Evolutionary conservation across 2,888 invertebrate species (phyloP).

Genomic region (Cinara cedri): DNA sequence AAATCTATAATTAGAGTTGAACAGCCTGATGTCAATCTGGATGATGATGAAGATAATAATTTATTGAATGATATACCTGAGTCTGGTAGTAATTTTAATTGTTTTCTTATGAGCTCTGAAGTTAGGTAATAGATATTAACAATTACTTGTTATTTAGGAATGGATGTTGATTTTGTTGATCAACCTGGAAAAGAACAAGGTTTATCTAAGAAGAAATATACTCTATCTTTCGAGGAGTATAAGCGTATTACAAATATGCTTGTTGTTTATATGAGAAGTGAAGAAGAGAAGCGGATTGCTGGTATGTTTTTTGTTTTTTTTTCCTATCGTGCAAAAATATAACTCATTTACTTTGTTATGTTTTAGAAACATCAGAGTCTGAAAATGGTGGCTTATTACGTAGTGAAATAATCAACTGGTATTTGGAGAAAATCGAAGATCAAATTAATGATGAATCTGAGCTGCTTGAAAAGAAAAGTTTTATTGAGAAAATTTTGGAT

Average conservation of each 20-base stretch:
- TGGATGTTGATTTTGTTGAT: slow-evolving; percentile 37
- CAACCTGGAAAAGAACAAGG: slow-evolving; percentile 38
- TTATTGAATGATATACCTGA: slow-evolving; percentile 61
- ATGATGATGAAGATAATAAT: slow-evolving; percentile 73
- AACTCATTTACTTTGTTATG: neutral
- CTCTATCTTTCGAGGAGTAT: slow-evolving; percentile 91
- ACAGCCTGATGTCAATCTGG: slow-evolving; percentile 94
- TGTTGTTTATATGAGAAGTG: slow-evolving; percentile 84
- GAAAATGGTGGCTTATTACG: slow-evolving; percentile 52
- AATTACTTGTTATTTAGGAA: slow-evolving; percentile 26
- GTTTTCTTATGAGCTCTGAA: neutral
- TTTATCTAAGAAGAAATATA: slow-evolving; percentile 73
- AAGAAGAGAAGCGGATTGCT: slow-evolving; percentile 67
- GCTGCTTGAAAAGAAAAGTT: slow-evolving; percentile 81
- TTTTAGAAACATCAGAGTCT: slow-evolving; percentile 36
- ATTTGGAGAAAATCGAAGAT: slow-evolving; percentile 83
- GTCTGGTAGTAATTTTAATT: slow-evolving; percentile 21
- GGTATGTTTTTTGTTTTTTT: slow-evolving; percentile 47
- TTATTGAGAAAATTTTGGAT: slow-evolving; percentile 94
- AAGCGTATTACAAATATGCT: slow-evolving; percentile 90
- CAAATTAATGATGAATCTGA: slow-evolving; percentile 92
- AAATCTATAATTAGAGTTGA: slow-evolving; percentile 97
- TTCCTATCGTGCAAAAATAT: neutral
- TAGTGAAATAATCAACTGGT: slow-evolving; percentile 86
- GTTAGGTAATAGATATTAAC: no score